Conservation (phyloP, 1,140 invertebrate species). For the Proales similis region DNA sequence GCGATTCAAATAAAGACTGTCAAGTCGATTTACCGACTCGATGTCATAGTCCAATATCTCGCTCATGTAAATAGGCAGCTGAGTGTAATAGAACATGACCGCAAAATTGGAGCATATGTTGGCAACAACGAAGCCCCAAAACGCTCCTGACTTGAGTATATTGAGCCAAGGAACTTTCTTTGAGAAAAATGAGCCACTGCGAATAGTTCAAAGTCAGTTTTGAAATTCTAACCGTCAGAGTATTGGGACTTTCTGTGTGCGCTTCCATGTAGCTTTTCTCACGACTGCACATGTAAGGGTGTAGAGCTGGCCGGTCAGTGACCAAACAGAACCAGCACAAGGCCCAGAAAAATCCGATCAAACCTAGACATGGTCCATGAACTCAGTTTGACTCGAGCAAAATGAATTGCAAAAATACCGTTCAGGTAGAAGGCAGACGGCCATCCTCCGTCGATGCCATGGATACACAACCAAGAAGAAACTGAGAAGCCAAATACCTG, state of each 20-base stretch:
- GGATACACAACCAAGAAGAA: conserved; percentile 23
- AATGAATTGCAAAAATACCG: neutral
- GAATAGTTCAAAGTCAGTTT: neutral
- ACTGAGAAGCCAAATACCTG: too few relatives aligned
- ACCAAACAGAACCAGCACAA: conserved; percentile 75
- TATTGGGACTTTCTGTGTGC: conserved; percentile 1
- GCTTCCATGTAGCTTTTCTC: conserved; percentile 72
- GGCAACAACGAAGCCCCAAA: conserved; percentile 83
- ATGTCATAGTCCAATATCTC: conserved; percentile 52
- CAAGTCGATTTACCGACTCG: conserved; percentile 43
- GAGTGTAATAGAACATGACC: conserved; percentile 77
- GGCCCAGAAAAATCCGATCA: conserved; percentile 68
- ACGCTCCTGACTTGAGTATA: conserved; percentile 70
- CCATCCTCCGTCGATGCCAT: conserved; percentile 37
- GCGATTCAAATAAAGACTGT: neutral
- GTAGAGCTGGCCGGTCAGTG: conserved; percentile 72
- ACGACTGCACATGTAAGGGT: conserved; percentile 71
- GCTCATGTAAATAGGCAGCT: conserved; percentile 52
- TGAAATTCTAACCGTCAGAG: conserved; percentile 1
- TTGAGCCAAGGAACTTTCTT: conserved; percentile 59
- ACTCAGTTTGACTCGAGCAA: neutral
- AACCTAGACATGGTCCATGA: conserved; percentile 54
- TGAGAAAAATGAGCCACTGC: neutral
- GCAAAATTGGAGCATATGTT: conserved; percentile 84
- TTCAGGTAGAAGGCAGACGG: conserved; percentile 31